Evolutionary conservation across 2,888 invertebrate genomes (phyloP).

Genomic region (Lampropteryx suffumata): DNA sequence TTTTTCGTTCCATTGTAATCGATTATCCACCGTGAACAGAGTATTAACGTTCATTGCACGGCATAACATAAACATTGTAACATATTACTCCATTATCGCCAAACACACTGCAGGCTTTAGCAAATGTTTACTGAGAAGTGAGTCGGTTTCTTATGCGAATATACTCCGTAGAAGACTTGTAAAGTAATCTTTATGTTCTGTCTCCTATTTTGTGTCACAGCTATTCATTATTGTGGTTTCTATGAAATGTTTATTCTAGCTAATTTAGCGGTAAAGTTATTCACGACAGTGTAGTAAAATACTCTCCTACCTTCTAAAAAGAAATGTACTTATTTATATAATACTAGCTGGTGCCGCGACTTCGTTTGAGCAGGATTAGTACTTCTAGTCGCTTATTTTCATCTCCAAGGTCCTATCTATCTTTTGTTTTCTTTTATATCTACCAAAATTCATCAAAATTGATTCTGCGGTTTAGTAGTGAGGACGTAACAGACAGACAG

Average conservation of each 20-base stretch:
- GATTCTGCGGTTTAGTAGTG: too few species aligned
- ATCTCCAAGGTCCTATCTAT: too few species aligned
- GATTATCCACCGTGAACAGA: conserved; percentile 55
- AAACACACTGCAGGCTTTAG: conserved; percentile 58
- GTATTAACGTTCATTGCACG: conserved; percentile 56
- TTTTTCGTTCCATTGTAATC: conserved; percentile 35
- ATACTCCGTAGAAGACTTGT: conserved; percentile 37
- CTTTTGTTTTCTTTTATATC: too few species aligned
- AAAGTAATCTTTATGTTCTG: conserved; percentile 21
- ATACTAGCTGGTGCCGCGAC: too few species aligned
- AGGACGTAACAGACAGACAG: too few species aligned
- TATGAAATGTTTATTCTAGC: conserved; percentile 16
- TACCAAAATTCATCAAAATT: too few species aligned
- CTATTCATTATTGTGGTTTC: conserved; percentile 31
- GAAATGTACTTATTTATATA: too few species aligned
- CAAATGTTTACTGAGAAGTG: conserved; percentile 64
- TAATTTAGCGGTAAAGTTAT: conserved; percentile 6
- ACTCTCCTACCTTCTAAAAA: too few species aligned
- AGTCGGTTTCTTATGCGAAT: conserved; percentile 42
- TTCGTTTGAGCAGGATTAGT: too few species aligned
- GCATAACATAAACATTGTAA: conserved; percentile 66
- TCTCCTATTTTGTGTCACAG: conserved; percentile 24
- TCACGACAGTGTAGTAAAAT: conserved; percentile 3
- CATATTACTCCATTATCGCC: conserved; percentile 66
- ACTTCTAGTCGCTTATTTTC: too few species aligned